These are phyloP conservation scores for Drosophila truncata DNA, from an alignment of 1,140 invertebrate species.

Conservation along the genomic window DNA sequence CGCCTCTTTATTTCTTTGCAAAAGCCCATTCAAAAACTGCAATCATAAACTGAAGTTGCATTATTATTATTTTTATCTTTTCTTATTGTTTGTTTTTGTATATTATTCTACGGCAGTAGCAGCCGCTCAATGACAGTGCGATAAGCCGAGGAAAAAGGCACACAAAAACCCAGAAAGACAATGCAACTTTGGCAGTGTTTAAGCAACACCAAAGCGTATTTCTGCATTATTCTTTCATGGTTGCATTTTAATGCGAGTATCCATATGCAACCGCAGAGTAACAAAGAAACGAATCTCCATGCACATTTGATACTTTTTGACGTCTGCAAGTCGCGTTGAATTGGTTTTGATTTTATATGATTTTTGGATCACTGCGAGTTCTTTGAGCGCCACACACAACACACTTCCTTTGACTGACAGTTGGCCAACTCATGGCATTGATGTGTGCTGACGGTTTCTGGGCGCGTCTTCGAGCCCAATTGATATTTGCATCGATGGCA, in stretches of 20 bases:
- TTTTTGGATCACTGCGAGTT: slow-evolving; percentile 22
- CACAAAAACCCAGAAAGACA: slow-evolving; percentile 38
- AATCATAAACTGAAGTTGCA: slow-evolving; percentile 60
- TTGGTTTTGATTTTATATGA: slow-evolving; percentile 34
- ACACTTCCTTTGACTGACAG: slow-evolving; percentile 43
- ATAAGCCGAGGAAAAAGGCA: slow-evolving; percentile 51
- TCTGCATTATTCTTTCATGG: slow-evolving; percentile 55
- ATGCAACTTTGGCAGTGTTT: slow-evolving; percentile 50
- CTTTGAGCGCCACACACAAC: slow-evolving; percentile 29
- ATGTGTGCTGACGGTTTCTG: slow-evolving; percentile 71
- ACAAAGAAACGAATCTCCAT: slow-evolving; percentile 28
- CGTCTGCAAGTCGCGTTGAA: slow-evolving; percentile 31
- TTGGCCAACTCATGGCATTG: slow-evolving; percentile 51
- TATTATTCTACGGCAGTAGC: slow-evolving; percentile 56
- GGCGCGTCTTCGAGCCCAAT: slow-evolving; percentile 62
- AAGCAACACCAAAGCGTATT: slow-evolving; percentile 65
- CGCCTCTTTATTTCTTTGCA: background rate
- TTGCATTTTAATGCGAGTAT: slow-evolving; percentile 46
- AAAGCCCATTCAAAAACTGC: slow-evolving; percentile 43
- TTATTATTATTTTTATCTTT: slow-evolving; percentile 26
- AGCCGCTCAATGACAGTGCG: slow-evolving; percentile 41
- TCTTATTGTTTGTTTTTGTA: slow-evolving; percentile 33
- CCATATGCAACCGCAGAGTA: slow-evolving; percentile 30
- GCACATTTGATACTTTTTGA: slow-evolving; percentile 43
- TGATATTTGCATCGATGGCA: slow-evolving; percentile 67